These are phyloP conservation scores for Tridacna crocea DNA, from an alignment of 2,888 invertebrate species.

Conservation along the genomic window DNA sequence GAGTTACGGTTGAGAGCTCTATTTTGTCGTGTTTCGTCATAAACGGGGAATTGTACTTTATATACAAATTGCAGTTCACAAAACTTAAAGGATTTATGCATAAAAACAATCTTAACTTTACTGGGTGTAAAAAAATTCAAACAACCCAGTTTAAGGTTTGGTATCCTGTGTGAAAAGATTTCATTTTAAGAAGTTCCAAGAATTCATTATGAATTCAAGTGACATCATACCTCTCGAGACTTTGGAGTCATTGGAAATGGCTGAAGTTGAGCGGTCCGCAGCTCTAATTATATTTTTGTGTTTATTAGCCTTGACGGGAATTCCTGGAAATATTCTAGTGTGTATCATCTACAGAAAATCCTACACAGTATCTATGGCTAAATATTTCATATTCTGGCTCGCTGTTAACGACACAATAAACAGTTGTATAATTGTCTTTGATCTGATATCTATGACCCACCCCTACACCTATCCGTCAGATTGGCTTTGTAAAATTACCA, in stretches of 20 bases:
- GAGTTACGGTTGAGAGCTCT: too few species aligned
- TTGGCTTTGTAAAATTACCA: conserved; percentile 52
- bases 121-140: too few species aligned
- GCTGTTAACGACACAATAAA: conserved; percentile 51
- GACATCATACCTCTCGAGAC: background rate
- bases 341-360: conserved; percentile 32
- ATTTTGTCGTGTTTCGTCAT: too few species aligned
- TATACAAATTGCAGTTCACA: too few species aligned
- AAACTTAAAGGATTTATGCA: too few species aligned
- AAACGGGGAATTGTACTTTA: too few species aligned
- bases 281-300: conserved; percentile 41
- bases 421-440: conserved; percentile 45
- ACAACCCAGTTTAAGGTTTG: too few species aligned
- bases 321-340: conserved; percentile 52
- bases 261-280: conserved; percentile 34
- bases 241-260: conserved; percentile 23
- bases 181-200: too few species aligned
- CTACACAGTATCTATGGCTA: conserved; percentile 42
- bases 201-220: background rate
- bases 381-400: conserved; percentile 51
- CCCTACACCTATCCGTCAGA: conserved; percentile 43
- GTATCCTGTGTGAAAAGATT: too few species aligned
- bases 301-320: conserved; percentile 39
- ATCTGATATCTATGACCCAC: conserved; percentile 47
- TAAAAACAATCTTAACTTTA: too few species aligned